Conservation (phyloP, 92 coral and sea anemone species). For the Pocillopora grandis region DNA sequence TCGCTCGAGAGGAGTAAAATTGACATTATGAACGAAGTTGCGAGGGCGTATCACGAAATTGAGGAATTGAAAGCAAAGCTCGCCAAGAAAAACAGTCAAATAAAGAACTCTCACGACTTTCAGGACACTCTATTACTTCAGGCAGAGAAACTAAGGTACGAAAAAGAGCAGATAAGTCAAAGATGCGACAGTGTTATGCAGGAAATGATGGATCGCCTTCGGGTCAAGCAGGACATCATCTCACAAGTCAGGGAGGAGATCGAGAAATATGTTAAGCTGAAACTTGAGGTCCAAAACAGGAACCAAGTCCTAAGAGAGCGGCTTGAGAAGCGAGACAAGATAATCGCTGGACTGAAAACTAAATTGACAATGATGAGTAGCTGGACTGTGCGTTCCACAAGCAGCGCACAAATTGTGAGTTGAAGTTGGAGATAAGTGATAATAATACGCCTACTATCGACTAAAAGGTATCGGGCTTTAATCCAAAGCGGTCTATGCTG, state of each 20-base stretch:
- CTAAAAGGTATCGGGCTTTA: no score
- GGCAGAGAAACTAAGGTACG: conserved; percentile 41
- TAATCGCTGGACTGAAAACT: conserved; percentile 35
- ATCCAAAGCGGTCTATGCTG: no score
- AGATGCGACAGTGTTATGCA: conserved; percentile 39
- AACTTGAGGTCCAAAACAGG: conserved; percentile 30
- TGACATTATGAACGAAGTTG: conserved; percentile 49
- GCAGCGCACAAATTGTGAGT: conserved; percentile 7
- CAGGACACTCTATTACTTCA: conserved; percentile 40
- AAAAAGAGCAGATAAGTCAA: conserved; percentile 41
- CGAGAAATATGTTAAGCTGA: conserved; percentile 26
- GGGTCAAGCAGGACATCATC: conserved; percentile 21
- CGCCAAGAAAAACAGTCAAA: conserved; percentile 30
- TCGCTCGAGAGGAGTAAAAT: conserved; percentile 25
- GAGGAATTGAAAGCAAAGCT: conserved; percentile 41
- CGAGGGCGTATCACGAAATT: conserved; percentile 42
- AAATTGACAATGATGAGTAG: conserved; percentile 30
- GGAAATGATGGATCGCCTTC: conserved; percentile 37
- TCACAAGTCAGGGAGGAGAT: conserved; percentile 28
- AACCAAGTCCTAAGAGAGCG: conserved; percentile 34
- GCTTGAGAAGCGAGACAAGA: conserved; percentile 37
- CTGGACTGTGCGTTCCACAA: conserved; percentile 34
- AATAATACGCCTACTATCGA: no score
- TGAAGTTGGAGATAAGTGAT: not conserved
- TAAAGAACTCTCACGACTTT: conserved; percentile 31